Base-by-base conservation (phyloP, 2,888 invertebrate genomes). In the Phortica okadai region DNA sequence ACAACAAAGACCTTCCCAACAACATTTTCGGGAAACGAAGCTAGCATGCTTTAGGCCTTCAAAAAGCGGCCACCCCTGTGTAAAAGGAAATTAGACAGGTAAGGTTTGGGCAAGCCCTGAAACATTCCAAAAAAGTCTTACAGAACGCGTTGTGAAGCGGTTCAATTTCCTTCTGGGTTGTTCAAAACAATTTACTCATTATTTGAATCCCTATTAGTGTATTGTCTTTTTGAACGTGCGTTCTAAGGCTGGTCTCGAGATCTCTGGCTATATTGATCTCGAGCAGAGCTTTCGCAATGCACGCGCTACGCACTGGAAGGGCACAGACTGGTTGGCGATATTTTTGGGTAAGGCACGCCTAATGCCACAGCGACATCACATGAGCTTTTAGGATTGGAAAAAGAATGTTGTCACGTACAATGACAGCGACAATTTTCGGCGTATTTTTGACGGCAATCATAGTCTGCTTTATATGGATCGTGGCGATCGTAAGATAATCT, bases 401-500 rank as follows among this genome's bases (percentile, higher is more conserved):
- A 76, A 75, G 72, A 82, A 79, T 33, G 58, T 56, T 8, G 73
- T 82, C 7, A 0, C 7, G 1, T 74, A 54, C 73, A 82, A 79
- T 1, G 33, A 81, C 45, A 86, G 80, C 56, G 78, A 78, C 1
- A 86, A 82, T 74, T 84, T 82, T 10, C 56, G 42, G 14, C 72
- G 79, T 4, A 1, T 78, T 3, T 33, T 74, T 0, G 70, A 74
- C n/a, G 72, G 79, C 0, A 73, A 77, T 0, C 86, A 84, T 66
- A 86, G 84, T 33, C 59, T 84, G 70, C 74, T 82, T 14, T 62
- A 84, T 25, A 78, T 75, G 70, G 82, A 86, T 59, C 62, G 75
- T 0, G 82, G 84, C 0, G 85, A 85, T 73, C 85, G 80, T 67
- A 83, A 83, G 54, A 74, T 80, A 10, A 77, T 86, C 58, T 86